Evolutionary conservation across 2,797 vertebrate species (phyloP).

Genomic region (Oreortyx pictus): DNA sequence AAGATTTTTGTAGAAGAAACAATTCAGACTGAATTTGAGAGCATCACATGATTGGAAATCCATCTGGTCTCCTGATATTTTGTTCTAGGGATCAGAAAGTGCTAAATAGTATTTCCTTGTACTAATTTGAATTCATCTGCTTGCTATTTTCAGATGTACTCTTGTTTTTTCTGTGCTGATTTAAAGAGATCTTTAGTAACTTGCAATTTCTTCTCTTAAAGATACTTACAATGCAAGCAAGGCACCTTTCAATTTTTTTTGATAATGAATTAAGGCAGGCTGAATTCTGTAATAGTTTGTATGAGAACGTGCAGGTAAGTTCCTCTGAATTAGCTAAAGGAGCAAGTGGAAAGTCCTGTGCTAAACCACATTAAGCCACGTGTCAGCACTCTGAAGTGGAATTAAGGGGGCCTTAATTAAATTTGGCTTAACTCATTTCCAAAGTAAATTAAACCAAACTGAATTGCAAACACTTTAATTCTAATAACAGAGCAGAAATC

Average conservation of each 20-base stretch:
- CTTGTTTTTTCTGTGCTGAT: not conserved
- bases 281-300: conserved; percentile 47
- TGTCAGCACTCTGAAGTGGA: conserved; percentile 58
- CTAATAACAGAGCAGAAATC: conserved; percentile 16
- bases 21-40: not conserved
- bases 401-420: conserved; percentile 66
- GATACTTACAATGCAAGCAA: not conserved
- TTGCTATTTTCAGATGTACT: not conserved
- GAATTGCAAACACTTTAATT: conserved; percentile 48
- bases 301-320: conserved; percentile 1
- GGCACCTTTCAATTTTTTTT: not conserved
- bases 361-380: conserved; percentile 62
- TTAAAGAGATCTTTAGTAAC: not conserved
- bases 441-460: conserved; percentile 62
- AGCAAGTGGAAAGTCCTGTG: conserved; percentile 43
- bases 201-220: conserved; percentile 10
- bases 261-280: conserved; percentile 44
- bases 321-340: conserved; percentile 35
- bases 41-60: not conserved
- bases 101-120: conserved; percentile 16
- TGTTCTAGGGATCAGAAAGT: not conserved
- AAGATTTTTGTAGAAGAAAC: not conserved
- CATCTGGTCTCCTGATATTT: not conserved
- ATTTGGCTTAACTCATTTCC: conserved; percentile 66
- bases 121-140: conserved; percentile 14